These are phyloP conservation scores for Toxostoma redivivum DNA, from an alignment of 2,113 vertebrate species.

Conservation along the genomic window DNA sequence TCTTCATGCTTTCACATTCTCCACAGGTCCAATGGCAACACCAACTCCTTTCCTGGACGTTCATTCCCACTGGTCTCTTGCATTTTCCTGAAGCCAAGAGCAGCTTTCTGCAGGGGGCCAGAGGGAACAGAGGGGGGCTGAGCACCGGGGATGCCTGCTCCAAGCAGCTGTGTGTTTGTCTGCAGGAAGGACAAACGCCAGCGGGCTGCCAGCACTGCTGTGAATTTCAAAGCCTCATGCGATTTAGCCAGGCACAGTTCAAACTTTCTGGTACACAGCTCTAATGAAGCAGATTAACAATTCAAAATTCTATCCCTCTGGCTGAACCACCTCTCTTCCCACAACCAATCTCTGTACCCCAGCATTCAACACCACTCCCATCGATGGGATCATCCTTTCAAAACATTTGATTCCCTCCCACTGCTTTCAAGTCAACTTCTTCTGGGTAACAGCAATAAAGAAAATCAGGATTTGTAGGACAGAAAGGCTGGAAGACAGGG, in stretches of 20 bases:
- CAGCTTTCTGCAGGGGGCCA: neutral
- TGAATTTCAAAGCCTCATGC: constrained; percentile 54
- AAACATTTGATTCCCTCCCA: neutral
- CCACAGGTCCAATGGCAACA: neutral
- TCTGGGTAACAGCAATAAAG: neutral
- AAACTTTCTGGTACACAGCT: constrained; percentile 24
- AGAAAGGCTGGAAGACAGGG: neutral
- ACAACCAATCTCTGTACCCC: neutral
- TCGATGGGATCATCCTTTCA: neutral
- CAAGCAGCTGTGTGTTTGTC: constrained; percentile 40
- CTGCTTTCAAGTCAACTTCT: neutral
- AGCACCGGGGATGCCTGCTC: neutral
- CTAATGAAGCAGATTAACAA: neutral
- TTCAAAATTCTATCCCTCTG: neutral
- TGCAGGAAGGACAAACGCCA: constrained; percentile 55
- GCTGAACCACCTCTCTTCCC: neutral
- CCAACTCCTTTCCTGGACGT: neutral
- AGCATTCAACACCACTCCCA: neutral
- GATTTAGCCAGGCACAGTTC: constrained; percentile 38
- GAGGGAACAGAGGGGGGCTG: neutral
- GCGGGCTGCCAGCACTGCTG: constrained; percentile 29
- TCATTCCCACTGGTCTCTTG: constrained; percentile 13
- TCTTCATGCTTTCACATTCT: neutral
- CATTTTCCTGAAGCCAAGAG: neutral
- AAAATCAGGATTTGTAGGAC: neutral